These are phyloP conservation scores for Melolontha melolontha DNA, from an alignment of 2,888 invertebrate species.

Conservation along the genomic window DNA sequence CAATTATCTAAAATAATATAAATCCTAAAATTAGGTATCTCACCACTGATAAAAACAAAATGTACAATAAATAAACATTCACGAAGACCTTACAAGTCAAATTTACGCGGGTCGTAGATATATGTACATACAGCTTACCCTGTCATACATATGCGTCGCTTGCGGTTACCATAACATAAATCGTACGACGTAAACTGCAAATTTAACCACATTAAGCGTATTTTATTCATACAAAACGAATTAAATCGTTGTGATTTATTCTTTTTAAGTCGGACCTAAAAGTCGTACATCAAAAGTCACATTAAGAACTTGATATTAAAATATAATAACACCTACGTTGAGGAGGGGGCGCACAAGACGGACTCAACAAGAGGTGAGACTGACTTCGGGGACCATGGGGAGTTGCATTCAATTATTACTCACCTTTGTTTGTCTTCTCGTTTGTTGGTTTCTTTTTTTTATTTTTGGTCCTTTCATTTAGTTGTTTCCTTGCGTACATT, in stretches of 20 bases:
- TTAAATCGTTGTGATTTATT: slow-evolving; percentile 54
- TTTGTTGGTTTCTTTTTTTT: slow-evolving; percentile 20
- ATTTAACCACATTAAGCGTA: slow-evolving; percentile 45
- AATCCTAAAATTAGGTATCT: no score
- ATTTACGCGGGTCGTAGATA: slow-evolving; percentile 4
- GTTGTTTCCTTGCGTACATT: slow-evolving; percentile 2
- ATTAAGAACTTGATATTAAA: slow-evolving; percentile 61
- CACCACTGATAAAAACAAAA: slow-evolving; percentile 2
- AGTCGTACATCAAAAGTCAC: slow-evolving; percentile 54
- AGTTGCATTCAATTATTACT: slow-evolving; percentile 44
- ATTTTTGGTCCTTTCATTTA: background rate
- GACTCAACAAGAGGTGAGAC: slow-evolving; percentile 39
- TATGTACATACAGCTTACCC: no score
- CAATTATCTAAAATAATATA: no score
- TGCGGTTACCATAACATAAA: slow-evolving; percentile 40
- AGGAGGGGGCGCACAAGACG: slow-evolving; percentile 20
- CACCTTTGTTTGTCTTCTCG: slow-evolving; percentile 39
- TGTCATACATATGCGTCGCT: background rate
- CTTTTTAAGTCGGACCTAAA: slow-evolving; percentile 55
- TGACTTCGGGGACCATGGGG: slow-evolving; percentile 30
- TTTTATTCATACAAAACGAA: slow-evolving; percentile 48
- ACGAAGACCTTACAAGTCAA: slow-evolving; percentile 30
- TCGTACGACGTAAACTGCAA: slow-evolving; percentile 39
- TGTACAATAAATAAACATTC: slow-evolving; percentile 7
- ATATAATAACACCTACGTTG: slow-evolving; percentile 62